These are phyloP conservation scores for Sesia apiformis DNA, from an alignment of 2,888 invertebrate genomes.

Conservation along the genomic window DNA sequence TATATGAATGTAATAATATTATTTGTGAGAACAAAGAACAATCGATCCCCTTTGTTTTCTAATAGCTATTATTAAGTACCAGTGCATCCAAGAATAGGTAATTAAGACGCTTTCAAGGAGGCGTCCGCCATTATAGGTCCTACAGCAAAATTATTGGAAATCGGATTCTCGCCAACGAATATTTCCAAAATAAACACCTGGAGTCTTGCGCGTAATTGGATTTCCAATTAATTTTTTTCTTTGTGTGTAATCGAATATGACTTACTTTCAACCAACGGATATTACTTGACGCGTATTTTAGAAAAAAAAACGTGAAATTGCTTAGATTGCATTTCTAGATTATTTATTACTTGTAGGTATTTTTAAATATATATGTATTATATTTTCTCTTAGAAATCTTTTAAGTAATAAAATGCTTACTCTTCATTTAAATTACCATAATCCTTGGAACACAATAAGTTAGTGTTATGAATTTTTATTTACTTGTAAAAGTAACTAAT, in stretches of 20 bases:
- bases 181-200: slow-evolving; percentile 6
- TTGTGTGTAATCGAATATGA: not conserved
- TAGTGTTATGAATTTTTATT: too few relatives aligned
- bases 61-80: slow-evolving; percentile 25
- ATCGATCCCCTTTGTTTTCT: slow-evolving; percentile 46
- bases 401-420: too few relatives aligned
- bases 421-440: too few relatives aligned
- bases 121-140: slow-evolving; percentile 9
- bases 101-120: slow-evolving; percentile 29
- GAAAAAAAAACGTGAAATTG: too few relatives aligned
- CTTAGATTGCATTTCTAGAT: too few relatives aligned
- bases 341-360: too few relatives aligned
- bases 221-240: slow-evolving; percentile 3
- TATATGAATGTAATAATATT: slow-evolving; percentile 2
- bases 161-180: slow-evolving; percentile 25
- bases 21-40: slow-evolving; percentile 8
- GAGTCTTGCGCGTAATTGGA: slow-evolving; percentile 6
- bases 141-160: slow-evolving; percentile 23
- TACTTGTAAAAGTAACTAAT: too few relatives aligned
- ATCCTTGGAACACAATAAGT: too few relatives aligned
- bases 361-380: too few relatives aligned
- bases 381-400: too few relatives aligned
- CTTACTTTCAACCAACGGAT: too few relatives aligned
- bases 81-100: slow-evolving; percentile 36
- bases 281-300: too few relatives aligned